phyloP scores from a whole-genome alignment of 2,797 vertebrate genomes.

The Gambusia yucatana region DNA sequence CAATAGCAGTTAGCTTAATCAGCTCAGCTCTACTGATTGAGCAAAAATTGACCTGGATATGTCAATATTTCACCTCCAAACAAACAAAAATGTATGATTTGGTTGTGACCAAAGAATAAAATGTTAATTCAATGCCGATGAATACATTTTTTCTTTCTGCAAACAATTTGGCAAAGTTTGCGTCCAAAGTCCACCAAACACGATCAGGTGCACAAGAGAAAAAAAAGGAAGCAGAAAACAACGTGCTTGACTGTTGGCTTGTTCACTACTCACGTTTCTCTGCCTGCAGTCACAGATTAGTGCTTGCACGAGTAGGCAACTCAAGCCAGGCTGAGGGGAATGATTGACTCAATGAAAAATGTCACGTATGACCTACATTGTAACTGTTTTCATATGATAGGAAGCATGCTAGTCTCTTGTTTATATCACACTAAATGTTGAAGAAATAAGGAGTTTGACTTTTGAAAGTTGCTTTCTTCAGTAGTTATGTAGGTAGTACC shows the following conservation, averaged over 20 bases:
- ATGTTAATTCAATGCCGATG: neutral
- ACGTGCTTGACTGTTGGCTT: slow-evolving; percentile 30
- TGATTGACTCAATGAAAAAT: slow-evolving; percentile 59
- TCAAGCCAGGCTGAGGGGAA: slow-evolving; percentile 55
- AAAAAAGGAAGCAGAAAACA: slow-evolving; percentile 13
- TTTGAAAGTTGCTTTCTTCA: neutral
- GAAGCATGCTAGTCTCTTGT: slow-evolving; percentile 20
- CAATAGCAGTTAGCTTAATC: neutral
- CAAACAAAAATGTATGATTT: neutral
- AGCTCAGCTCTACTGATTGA: neutral
- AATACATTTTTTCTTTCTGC: neutral
- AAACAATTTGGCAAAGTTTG: neutral
- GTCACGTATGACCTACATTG: slow-evolving; percentile 64
- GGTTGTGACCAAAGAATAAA: neutral
- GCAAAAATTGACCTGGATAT: no score
- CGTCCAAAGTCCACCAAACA: neutral
- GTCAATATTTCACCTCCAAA: neutral
- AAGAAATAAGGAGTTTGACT: neutral
- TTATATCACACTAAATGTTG: slow-evolving; percentile 4
- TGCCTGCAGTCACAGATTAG: slow-evolving; percentile 74
- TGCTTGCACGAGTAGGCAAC: slow-evolving; percentile 57
- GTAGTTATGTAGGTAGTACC: neutral
- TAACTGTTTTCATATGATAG: slow-evolving; percentile 19
- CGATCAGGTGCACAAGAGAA: neutral
- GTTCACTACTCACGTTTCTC: slow-evolving; percentile 75